Evolutionary conservation across 2,888 invertebrate species (phyloP).

Genomic region (Folsomia candida): DNA sequence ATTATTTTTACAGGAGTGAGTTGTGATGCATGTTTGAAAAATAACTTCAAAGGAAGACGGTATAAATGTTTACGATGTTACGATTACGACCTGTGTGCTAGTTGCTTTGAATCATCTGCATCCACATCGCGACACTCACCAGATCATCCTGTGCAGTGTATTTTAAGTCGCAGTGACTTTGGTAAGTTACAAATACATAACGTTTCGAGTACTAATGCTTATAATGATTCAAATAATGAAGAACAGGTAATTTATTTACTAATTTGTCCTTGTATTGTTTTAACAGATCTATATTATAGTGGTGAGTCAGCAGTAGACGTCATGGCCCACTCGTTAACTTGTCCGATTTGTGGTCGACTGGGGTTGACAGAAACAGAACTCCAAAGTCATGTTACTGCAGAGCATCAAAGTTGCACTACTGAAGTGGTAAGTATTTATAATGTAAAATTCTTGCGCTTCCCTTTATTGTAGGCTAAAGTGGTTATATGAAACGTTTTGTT

Average conservation of each 20-base stretch:
- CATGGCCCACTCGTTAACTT: constrained; percentile 93
- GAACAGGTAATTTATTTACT: background rate
- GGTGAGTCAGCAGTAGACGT: constrained; percentile 88
- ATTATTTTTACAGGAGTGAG: no score
- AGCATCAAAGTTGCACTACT: constrained; percentile 85
- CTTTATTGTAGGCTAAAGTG: background rate
- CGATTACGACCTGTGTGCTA: constrained; percentile 97
- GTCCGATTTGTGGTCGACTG: constrained; percentile 95
- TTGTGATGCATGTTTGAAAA: constrained; percentile 98
- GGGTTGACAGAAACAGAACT: constrained; percentile 90
- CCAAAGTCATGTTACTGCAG: constrained; percentile 84
- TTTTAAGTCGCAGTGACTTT: constrained; percentile 93
- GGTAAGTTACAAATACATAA: constrained; percentile 60
- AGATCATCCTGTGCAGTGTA: constrained; percentile 99
- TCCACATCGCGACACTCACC: constrained; percentile 88
- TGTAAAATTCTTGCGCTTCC: background rate
- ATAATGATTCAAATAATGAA: background rate
- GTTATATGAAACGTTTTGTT: constrained; percentile 11
- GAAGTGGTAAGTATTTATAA: constrained; percentile 73
- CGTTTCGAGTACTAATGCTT: background rate
- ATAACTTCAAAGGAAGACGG: constrained; percentile 93
- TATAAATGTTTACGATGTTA: constrained; percentile 99
- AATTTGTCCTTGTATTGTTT: background rate
- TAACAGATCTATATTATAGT: constrained; percentile 87
- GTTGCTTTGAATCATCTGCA: constrained; percentile 89